Conservation (phyloP, 2,113 vertebrate genomes). For the Sorex araneus region DNA sequence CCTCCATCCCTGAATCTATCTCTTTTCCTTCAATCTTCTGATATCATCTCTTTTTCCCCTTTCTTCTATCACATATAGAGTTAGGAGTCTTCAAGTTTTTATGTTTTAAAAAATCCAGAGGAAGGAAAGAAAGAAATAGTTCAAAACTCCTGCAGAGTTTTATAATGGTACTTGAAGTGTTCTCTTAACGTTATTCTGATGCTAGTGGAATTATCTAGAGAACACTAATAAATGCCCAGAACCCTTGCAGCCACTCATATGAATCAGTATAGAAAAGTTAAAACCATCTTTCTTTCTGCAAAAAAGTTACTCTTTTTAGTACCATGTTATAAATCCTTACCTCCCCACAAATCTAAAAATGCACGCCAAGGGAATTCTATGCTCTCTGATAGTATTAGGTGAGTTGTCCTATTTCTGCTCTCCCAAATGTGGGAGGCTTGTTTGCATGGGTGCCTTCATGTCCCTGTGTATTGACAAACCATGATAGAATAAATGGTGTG, state of each 20-base stretch:
- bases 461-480: not conserved
- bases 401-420: not conserved
- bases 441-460: not conserved
- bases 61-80: slow-evolving; percentile 37
- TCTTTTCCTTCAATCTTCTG: not conserved
- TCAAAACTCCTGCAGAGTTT: not conserved
- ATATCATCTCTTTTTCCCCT: not conserved
- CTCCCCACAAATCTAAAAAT: slow-evolving; percentile 7
- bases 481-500: not conserved
- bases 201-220: not conserved
- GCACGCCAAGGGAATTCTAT: slow-evolving; percentile 10
- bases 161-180: not conserved
- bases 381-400: not conserved
- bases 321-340: slow-evolving; percentile 14
- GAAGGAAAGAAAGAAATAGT: not conserved
- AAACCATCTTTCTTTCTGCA: slow-evolving; percentile 5
- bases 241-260: not conserved
- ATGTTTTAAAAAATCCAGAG: not conserved
- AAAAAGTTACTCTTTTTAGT: slow-evolving; percentile 47
- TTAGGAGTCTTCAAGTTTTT: not conserved
- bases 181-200: not conserved
- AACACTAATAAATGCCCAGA: accelerated
- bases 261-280: slow-evolving; percentile 36
- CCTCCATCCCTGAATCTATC: accelerated
- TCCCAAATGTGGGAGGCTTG: not conserved